Base-by-base conservation (phyloP, 2,113 vertebrate genomes). In the Saccopteryx leptura region DNA sequence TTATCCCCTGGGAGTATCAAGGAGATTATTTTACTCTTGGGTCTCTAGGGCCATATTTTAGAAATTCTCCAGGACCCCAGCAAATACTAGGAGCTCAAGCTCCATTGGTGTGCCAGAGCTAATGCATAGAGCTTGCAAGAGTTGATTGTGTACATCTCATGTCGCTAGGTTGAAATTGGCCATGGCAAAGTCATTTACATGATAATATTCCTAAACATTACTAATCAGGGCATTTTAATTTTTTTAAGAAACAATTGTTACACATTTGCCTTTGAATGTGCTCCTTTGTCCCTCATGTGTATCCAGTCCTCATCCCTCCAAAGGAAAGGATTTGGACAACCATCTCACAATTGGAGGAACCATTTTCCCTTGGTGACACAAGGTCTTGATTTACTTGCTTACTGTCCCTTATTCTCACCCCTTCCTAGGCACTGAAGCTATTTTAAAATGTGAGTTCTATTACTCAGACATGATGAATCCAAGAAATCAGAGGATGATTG, bases 361-460 rank as follows among this genome's bases (percentile, higher is more conserved):
- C 48, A 69, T 19, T 92, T 93, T 92, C 50, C 52, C 13, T 39
- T 52, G 95, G 71, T 56, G 63, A 61, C 15, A 17, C 28, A 58
- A 78, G 48, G 80, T 72, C 79, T 94, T 75, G 89, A 81, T 56
- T 96, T 94, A n/a, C 81, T 93, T 94, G 63, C 33, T 75, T 60
- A 14, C n/a, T 74, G 11, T 74, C 23, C 11, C n/a, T 17, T 14
- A 7, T 9, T 46, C 15, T 24, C 11, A n/a, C 46, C 23, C 46
- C 33, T 93, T 72, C 58, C 74, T 80, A 82, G 78, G 21, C 66
- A 39, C 54, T 48, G 75, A 82, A 15, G 17, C 58, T 93, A 7
- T 84, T 91, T 65, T 79, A 54, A 88, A 83, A 66, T 17, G n/a
- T 72, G 54, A 13, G 3, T 75, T 93, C 60, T 81, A 28, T 88